A percentile compares a stretch with the other conserved stretches of the same genome.
These are phyloP conservation scores for Macropodus opercularis DNA, from an alignment of 2,797 vertebrate genomes.

Conservation along the genomic window DNA sequence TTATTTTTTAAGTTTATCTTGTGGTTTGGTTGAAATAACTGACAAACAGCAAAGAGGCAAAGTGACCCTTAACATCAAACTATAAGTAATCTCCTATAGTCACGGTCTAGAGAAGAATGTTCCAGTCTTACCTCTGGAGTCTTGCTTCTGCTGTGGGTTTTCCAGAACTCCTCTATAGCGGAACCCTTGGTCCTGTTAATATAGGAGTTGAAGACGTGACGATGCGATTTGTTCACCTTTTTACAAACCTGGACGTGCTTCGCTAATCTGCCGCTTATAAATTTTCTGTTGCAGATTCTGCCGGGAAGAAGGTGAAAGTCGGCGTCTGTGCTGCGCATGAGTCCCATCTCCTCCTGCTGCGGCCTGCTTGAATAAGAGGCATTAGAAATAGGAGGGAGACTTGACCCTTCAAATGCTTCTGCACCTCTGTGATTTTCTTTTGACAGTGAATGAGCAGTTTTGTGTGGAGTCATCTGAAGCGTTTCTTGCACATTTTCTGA, in stretches of 20 bases:
- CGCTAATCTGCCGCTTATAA: constrained; percentile 80
- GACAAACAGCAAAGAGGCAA: background rate
- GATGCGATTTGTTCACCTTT: constrained; percentile 75
- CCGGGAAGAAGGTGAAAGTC: constrained; percentile 73
- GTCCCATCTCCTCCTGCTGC: constrained; percentile 20
- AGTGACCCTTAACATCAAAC: no score
- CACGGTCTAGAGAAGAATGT: no score
- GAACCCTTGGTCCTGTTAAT: constrained; percentile 84
- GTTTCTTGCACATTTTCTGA: constrained; percentile 11
- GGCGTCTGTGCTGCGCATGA: background rate
- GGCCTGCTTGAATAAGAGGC: constrained; percentile 9
- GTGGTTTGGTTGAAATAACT: constrained; percentile 70
- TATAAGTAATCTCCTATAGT: no score
- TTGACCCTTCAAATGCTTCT: background rate
- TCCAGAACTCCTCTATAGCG: constrained; percentile 79
- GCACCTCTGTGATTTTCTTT: constrained; percentile 12
- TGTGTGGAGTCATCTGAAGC: constrained; percentile 20
- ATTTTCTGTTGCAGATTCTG: constrained; percentile 81
- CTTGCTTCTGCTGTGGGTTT: constrained; percentile 61
- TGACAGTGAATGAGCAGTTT: constrained; percentile 6
- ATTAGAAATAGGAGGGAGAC: constrained; percentile 6
- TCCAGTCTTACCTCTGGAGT: constrained; percentile 64
- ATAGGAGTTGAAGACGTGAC: constrained; percentile 84
- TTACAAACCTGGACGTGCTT: constrained; percentile 83
- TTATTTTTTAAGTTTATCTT: constrained; percentile 73